Conservation (phyloP, 2,797 vertebrate genomes). For the Thaleichthys pacificus region DNA sequence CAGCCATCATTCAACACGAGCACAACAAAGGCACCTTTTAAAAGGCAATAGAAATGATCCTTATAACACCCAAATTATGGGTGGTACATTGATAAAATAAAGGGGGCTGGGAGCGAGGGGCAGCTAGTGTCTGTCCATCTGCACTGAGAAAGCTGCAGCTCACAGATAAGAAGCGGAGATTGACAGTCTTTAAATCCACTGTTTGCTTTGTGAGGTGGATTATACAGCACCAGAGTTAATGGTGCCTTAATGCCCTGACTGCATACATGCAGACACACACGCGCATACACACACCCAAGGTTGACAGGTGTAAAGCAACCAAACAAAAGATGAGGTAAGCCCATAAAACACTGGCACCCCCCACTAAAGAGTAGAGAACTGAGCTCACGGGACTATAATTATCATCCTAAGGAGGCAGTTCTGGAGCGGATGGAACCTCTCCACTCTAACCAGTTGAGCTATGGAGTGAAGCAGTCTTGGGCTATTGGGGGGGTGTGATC, state of each 20-base stretch:
- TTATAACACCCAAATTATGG: not conserved
- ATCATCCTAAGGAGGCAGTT: conserved; percentile 9
- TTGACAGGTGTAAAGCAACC: not conserved
- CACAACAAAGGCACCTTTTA: conserved; percentile 16
- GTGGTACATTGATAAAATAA: conserved; percentile 19
- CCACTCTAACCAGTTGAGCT: conserved; percentile 32
- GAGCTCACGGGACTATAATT: conserved; percentile 22
- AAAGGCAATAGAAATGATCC: conserved; percentile 5
- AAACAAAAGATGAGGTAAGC: conserved; percentile 42
- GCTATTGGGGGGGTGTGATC: not conserved
- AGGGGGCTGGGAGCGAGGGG: conserved; percentile 3
- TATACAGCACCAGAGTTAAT: conserved; percentile 40
- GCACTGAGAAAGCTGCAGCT: conserved; percentile 43
- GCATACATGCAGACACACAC: conserved; percentile 30
- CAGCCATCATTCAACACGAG: conserved; percentile 7
- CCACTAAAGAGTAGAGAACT: not conserved
- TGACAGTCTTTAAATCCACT: conserved; percentile 31
- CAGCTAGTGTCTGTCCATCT: conserved; percentile 4
- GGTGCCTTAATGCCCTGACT: conserved; percentile 18
- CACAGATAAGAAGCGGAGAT: conserved; percentile 55
- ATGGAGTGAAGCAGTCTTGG: conserved; percentile 15
- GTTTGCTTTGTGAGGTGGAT: conserved; percentile 41
- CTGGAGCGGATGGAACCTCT: conserved; percentile 44
- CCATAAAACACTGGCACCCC: conserved; percentile 25
- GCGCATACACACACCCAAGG: not conserved